Conservation (phyloP, 92 coral and sea anemone species). For the Parazoanthus darwini region DNA sequence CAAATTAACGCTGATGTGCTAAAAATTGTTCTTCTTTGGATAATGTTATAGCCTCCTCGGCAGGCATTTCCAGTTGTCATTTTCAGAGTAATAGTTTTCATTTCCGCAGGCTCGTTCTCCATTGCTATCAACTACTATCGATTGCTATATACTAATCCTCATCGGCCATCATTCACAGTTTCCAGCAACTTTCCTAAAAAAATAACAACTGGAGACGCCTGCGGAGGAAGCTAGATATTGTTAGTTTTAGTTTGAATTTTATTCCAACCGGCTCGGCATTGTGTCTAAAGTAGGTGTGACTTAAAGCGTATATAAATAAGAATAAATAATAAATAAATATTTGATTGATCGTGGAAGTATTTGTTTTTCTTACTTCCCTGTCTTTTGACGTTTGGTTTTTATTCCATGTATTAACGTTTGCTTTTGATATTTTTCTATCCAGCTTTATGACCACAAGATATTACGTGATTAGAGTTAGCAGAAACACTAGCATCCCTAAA, state of each 20-base stretch:
- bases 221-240: not conserved
- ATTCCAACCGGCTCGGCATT: conserved; percentile 43
- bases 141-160: too few species aligned
- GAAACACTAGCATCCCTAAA: not conserved
- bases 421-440: conserved; percentile 28
- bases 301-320: conserved; percentile 76
- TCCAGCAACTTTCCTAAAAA: too few species aligned
- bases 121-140: too few species aligned
- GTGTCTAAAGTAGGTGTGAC: conserved; percentile 42
- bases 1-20: conserved; percentile 34
- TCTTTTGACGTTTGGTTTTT: conserved; percentile 55
- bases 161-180: too few species aligned
- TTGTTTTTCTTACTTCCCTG: conserved; percentile 57
- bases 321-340: too few species aligned
- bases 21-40: conserved; percentile 22
- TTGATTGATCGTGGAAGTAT: conserved; percentile 59
- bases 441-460: conserved; percentile 14
- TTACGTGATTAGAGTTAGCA: not conserved
- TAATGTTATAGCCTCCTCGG: not conserved
- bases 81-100: too few species aligned
- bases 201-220: too few species aligned
- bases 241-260: conserved; percentile 21
- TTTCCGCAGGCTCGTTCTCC: too few species aligned
- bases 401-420: conserved; percentile 35
- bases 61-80: too few species aligned